phyloP scores from a whole-genome alignment of 1,140 invertebrate species.

The Polyergus mexicanus region DNA sequence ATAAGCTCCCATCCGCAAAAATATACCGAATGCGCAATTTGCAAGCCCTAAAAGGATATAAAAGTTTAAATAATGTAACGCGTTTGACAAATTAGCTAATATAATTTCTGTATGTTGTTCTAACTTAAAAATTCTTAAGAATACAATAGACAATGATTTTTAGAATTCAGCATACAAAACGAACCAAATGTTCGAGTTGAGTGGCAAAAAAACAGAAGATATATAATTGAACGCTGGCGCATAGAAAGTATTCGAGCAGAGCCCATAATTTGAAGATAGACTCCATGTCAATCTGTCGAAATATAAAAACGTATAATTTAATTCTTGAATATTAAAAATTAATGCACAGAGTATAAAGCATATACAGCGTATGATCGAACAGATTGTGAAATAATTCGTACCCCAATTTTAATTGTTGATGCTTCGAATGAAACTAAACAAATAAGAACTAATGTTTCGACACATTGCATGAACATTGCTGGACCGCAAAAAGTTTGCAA shows the following conservation, averaged over 20 bases:
- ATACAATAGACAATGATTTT: neutral
- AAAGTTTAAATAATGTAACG: neutral
- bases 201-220: constrained; percentile 82
- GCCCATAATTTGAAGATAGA: constrained; percentile 74
- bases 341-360: neutral
- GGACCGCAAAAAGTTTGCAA: constrained; percentile 75
- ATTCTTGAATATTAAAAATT: neutral
- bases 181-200: constrained; percentile 78
- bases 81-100: neutral
- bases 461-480: constrained; percentile 80
- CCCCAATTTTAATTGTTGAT: constrained; percentile 73
- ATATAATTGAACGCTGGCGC: constrained; percentile 78
- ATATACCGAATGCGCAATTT: constrained; percentile 78
- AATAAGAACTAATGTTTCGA: constrained; percentile 77
- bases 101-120: neutral
- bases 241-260: constrained; percentile 79
- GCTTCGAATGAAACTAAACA: constrained; percentile 81
- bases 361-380: neutral
- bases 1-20: constrained; percentile 74
- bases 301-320: constrained; percentile 19
- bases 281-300: constrained; percentile 75
- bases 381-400: constrained; percentile 60
- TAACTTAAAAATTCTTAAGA: neutral
- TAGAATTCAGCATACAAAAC: constrained; percentile 18
- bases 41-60: constrained; percentile 74